phyloP scores from a whole-genome alignment of 2,888 invertebrate genomes.

The Lacanobia oleracea region DNA sequence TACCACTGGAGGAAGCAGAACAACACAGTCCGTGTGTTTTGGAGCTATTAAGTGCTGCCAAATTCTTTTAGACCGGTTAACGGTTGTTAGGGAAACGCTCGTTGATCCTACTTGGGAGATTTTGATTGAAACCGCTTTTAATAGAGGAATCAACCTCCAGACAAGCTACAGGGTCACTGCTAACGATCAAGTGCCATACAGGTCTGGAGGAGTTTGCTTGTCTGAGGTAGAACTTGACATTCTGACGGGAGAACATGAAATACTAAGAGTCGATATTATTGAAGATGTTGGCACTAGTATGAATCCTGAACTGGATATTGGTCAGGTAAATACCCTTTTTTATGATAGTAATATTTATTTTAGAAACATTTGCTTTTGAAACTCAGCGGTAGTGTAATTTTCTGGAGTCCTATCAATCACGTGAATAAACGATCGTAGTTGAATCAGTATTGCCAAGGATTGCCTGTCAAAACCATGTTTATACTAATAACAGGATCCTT shows the following conservation, averaged over 20 bases:
- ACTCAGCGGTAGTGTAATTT: not conserved
- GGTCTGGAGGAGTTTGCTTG: slow-evolving; percentile 90
- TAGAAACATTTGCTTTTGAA: too few species aligned
- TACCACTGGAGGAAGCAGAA: slow-evolving; percentile 92
- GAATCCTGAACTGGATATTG: slow-evolving; percentile 92
- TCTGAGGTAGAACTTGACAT: slow-evolving; percentile 94
- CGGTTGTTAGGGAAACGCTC: slow-evolving; percentile 82
- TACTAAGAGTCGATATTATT: slow-evolving; percentile 91
- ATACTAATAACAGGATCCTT: too few species aligned
- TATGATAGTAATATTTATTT: not conserved
- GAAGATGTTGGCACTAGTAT: slow-evolving; percentile 93
- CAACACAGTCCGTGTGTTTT: slow-evolving; percentile 75
- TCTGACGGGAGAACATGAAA: slow-evolving; percentile 93
- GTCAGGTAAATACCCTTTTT: slow-evolving; percentile 86
- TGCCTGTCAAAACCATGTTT: not conserved
- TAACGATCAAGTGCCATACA: slow-evolving; percentile 75
- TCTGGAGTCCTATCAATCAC: not conserved
- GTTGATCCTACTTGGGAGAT: slow-evolving; percentile 88
- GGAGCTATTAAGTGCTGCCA: slow-evolving; percentile 88
- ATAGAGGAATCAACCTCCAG: slow-evolving; percentile 80
- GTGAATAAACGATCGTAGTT: not conserved
- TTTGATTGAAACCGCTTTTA: slow-evolving; percentile 86
- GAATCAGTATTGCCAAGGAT: not conserved
- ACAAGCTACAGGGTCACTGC: slow-evolving; percentile 74
- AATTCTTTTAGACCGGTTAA: slow-evolving; percentile 85